These are phyloP conservation scores for Eriosoma lanigerum DNA, from an alignment of 1,140 invertebrate species.

Conservation along the genomic window DNA sequence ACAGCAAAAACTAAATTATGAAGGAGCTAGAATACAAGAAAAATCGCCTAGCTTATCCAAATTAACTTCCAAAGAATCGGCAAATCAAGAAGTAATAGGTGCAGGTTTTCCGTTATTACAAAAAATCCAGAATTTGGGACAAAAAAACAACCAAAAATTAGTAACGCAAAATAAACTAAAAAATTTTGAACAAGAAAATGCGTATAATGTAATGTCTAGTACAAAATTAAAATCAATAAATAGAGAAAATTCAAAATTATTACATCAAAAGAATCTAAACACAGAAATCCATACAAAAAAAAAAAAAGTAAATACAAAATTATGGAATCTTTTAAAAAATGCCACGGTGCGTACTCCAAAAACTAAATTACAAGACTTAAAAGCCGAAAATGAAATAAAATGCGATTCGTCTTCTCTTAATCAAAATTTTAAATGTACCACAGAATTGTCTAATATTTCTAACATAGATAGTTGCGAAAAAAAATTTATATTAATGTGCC, in stretches of 20 bases:
- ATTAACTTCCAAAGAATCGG: constrained; percentile 37
- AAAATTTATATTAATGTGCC: constrained; percentile 29
- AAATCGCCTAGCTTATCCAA: constrained; percentile 58
- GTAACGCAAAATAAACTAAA: background rate
- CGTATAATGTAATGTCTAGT: background rate
- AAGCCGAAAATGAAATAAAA: background rate
- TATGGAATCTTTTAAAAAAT: constrained; percentile 60
- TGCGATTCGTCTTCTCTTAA: background rate
- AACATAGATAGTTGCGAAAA: background rate
- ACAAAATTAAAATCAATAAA: constrained; percentile 19
- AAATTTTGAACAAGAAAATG: background rate
- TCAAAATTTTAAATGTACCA: background rate
- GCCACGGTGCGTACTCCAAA: constrained; percentile 56
- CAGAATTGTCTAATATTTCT: background rate
- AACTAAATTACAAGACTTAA: constrained; percentile 22
- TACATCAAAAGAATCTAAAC: constrained; percentile 8
- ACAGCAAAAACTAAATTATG: no score
- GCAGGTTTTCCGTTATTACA: constrained; percentile 77
- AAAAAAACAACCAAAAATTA: constrained; percentile 71
- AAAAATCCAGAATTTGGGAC: constrained; percentile 74
- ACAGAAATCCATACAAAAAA: constrained; percentile 52
- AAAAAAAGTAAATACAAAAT: constrained; percentile 54
- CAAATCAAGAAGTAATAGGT: constrained; percentile 66
- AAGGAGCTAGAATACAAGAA: no score
- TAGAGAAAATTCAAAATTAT: background rate